A percentile compares a stretch with the other conserved stretches of the same genome.
Evolutionary conservation across 2,113 vertebrate genomes (phyloP).

Genomic region (Steatornis caripensis): DNA sequence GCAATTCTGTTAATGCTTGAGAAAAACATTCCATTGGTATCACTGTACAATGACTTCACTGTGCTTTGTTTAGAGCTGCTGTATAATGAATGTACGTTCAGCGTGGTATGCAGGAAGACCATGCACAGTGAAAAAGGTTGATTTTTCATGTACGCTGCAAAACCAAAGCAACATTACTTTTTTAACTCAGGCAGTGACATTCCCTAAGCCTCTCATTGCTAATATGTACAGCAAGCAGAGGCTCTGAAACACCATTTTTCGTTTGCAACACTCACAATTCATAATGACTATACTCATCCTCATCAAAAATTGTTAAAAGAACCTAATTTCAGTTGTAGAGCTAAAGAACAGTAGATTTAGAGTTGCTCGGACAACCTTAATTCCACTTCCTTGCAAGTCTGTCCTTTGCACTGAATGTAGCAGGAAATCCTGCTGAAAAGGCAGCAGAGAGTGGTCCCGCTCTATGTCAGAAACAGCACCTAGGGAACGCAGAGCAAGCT

Average conservation of each 20-base stretch:
- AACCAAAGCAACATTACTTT: neutral
- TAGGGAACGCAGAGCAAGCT: neutral
- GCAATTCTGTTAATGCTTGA: neutral
- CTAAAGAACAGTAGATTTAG: neutral
- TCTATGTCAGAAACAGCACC: rapidly evolving
- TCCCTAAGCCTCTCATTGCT: neutral
- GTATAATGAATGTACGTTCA: neutral
- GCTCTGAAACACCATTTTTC: neutral
- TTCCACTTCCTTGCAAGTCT: neutral
- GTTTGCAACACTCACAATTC: neutral
- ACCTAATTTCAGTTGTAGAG: neutral
- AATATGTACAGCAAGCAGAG: neutral
- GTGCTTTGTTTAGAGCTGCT: neutral
- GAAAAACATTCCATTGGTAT: neutral
- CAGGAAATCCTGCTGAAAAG: neutral
- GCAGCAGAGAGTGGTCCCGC: neutral
- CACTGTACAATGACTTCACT: neutral
- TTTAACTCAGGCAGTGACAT: neutral
- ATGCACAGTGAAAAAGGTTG: neutral
- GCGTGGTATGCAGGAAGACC: neutral
- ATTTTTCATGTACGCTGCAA: constrained; percentile 9
- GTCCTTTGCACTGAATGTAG: neutral
- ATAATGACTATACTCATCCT: neutral
- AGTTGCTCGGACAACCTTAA: neutral
- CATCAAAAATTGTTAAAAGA: neutral